Percentiles rank a stretch among this genome's conserved stretches.
These are phyloP conservation scores for Acrobasis repandana DNA, from an alignment of 2,888 invertebrate species.

Conservation along the genomic window DNA sequence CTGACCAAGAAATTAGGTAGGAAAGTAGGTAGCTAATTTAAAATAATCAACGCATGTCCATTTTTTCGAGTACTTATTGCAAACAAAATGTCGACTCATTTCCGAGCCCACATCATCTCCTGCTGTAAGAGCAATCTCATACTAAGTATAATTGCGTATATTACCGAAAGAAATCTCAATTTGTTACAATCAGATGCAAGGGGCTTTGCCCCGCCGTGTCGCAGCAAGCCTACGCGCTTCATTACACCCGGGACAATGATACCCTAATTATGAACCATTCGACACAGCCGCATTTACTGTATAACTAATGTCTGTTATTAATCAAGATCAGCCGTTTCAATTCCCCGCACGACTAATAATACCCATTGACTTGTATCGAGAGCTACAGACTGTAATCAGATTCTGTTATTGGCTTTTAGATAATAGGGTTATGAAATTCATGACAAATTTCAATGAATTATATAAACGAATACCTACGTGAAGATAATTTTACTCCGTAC, in stretches of 20 bases:
- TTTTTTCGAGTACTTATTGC: too few relatives aligned
- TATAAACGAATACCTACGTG: too few relatives aligned
- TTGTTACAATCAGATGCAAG: constrained; percentile 73
- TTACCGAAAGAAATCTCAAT: constrained; percentile 71
- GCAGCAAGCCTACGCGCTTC: constrained; percentile 55
- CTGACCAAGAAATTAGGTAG: too few relatives aligned
- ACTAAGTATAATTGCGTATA: constrained; percentile 51
- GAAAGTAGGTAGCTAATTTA: too few relatives aligned
- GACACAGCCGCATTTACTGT: constrained; percentile 63
- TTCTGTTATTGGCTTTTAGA: constrained; percentile 8
- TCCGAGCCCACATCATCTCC: constrained; percentile 57
- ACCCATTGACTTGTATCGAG: constrained; percentile 6
- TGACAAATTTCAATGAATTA: background rate
- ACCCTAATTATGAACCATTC: constrained; percentile 77
- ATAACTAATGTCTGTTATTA: constrained; percentile 62
- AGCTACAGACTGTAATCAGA: constrained; percentile 2
- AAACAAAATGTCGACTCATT: constrained; percentile 53
- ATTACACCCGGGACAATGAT: constrained; percentile 73
- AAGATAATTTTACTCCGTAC: too few relatives aligned
- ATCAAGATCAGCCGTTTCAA: constrained; percentile 48
- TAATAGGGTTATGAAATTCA: background rate
- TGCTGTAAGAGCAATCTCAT: constrained; percentile 43
- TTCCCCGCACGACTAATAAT: constrained; percentile 17
- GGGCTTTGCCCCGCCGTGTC: constrained; percentile 47
- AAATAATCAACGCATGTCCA: too few relatives aligned